A percentile compares a stretch with the other conserved stretches of the same genome.
phyloP scores from a whole-genome alignment of 2,113 vertebrate genomes.

The Laticauda colubrina region DNA sequence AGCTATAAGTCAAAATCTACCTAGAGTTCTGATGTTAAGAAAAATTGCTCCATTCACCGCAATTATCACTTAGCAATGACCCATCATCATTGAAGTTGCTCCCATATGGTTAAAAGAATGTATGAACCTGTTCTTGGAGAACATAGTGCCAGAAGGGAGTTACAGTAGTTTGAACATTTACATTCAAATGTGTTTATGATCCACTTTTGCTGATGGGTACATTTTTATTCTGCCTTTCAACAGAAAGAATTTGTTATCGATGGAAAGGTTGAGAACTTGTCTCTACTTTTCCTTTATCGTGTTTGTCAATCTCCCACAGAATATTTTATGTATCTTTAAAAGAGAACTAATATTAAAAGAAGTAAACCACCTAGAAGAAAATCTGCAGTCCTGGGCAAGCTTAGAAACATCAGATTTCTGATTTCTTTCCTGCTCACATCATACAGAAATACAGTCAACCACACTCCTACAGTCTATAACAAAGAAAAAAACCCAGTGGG shows the following conservation, averaged over 20 bases:
- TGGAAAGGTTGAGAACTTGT: not conserved
- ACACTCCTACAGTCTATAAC: not conserved
- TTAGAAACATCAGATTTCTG: not conserved
- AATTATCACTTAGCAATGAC: not conserved
- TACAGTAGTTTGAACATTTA: not conserved
- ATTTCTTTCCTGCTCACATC: not conserved
- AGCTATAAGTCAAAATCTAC: no score
- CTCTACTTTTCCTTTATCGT: not conserved
- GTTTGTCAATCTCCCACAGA: not conserved
- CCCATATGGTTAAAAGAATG: not conserved
- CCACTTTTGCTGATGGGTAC: not conserved
- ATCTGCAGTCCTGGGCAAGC: not conserved
- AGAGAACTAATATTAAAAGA: not conserved
- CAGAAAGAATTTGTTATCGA: not conserved
- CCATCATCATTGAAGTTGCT: not conserved
- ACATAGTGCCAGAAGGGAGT: not conserved
- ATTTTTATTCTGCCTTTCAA: not conserved
- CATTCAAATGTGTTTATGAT: not conserved
- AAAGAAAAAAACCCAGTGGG: no score
- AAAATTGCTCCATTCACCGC: not conserved
- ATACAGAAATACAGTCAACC: not conserved
- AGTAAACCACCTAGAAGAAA: not conserved
- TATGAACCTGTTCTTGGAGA: not conserved
- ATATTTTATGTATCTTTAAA: not conserved
- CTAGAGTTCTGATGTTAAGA: not conserved